phyloP scores from a whole-genome alignment of 2,797 vertebrate genomes.

The Fundulus diaphanus region DNA sequence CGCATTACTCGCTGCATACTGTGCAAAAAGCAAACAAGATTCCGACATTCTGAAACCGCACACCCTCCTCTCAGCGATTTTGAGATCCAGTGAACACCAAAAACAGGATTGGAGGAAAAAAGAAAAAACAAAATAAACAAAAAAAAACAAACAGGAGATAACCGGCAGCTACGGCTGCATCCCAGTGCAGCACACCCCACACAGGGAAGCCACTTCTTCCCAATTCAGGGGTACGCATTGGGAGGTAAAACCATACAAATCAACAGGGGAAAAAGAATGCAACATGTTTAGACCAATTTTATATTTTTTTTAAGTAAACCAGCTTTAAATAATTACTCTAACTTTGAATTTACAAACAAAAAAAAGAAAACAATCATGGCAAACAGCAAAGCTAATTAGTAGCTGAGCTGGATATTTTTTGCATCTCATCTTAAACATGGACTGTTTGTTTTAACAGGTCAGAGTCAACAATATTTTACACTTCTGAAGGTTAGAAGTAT shows the following conservation, averaged over 20 bases:
- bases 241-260: neutral
- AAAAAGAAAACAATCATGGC: neutral
- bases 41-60: neutral
- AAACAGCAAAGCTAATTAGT: neutral
- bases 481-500: neutral
- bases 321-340: neutral
- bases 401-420: neutral
- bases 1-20: neutral
- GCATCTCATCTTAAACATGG: too few species aligned
- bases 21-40: neutral
- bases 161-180: neutral
- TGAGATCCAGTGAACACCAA: neutral
- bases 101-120: neutral
- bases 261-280: too few species aligned
- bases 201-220: neutral
- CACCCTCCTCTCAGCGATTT: neutral
- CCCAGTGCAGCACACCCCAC: neutral
- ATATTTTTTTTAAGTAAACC: neutral
- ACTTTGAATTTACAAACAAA: neutral
- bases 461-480: neutral
- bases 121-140: too few species aligned
- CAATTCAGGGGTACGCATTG: neutral
- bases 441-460: neutral
- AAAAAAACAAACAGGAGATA: too few species aligned
- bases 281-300: too few species aligned